These are phyloP conservation scores for Rhea americana DNA, from an alignment of 2,113 vertebrate genomes.

Conservation along the genomic window DNA sequence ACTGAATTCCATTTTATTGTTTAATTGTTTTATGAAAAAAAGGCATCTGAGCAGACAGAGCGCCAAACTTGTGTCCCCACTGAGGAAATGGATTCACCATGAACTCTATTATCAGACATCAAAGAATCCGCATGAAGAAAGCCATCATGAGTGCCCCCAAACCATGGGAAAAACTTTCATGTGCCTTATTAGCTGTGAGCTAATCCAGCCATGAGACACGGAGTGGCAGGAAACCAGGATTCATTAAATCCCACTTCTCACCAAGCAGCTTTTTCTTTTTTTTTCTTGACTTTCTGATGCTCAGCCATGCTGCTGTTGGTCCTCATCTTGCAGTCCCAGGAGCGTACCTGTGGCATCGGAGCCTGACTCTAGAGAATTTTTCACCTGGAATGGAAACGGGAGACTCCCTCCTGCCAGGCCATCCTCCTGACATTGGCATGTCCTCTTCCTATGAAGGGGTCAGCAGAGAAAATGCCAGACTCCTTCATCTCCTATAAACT, in stretches of 20 bases:
- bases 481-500: background rate
- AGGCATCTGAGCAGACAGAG: slow-evolving; percentile 18
- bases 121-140: slow-evolving; percentile 3
- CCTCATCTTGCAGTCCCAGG: background rate
- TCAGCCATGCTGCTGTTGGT: background rate
- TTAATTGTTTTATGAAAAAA: slow-evolving; percentile 18
- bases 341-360: fast-evolving
- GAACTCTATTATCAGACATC: background rate
- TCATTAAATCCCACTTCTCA: background rate
- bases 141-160: background rate
- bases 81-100: slow-evolving; percentile 39
- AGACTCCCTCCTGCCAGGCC: background rate
- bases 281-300: background rate
- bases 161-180: slow-evolving; percentile 9
- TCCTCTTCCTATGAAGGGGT: background rate
- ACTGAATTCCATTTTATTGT: background rate
- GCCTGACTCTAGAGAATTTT: background rate
- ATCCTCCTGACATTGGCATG: fast-evolving
- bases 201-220: slow-evolving; percentile 29
- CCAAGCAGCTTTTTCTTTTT: background rate
- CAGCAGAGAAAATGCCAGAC: background rate
- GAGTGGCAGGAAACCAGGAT: background rate
- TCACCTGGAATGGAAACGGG: background rate
- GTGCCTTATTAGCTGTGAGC: background rate
- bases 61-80: background rate